A percentile compares a stretch with the other conserved stretches of the same genome.
These are phyloP conservation scores for Helostoma temminkii DNA, from an alignment of 2,797 vertebrate genomes.

Conservation along the genomic window DNA sequence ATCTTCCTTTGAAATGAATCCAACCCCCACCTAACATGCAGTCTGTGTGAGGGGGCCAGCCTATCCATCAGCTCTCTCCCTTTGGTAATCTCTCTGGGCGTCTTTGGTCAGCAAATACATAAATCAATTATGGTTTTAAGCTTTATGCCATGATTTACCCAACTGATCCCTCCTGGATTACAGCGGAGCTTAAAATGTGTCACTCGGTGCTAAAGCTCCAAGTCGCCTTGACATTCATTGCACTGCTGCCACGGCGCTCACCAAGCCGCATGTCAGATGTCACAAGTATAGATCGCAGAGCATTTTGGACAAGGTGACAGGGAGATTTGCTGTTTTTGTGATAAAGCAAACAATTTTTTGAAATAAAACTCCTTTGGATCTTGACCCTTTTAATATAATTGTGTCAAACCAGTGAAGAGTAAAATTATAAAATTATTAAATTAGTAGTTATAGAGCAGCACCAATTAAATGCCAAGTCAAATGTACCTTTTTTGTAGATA, in stretches of 20 bases:
- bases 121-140: conserved; percentile 90
- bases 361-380: background rate
- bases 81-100: conserved; percentile 81
- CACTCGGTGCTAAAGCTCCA: conserved; percentile 57
- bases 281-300: conserved; percentile 26
- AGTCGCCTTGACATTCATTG: conserved; percentile 72
- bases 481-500: too few species aligned
- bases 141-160: conserved; percentile 86
- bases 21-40: conserved; percentile 51
- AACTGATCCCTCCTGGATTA: conserved; percentile 86
- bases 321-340: conserved; percentile 18
- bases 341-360: conserved; percentile 5
- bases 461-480: too few species aligned
- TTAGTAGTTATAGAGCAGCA: too few species aligned
- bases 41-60: conserved; percentile 43
- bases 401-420: background rate
- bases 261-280: conserved; percentile 46
- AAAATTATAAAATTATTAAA: too few species aligned
- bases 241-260: conserved; percentile 57
- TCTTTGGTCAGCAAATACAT: conserved; percentile 88
- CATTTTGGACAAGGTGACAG: conserved; percentile 5
- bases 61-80: conserved; percentile 80
- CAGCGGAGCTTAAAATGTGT: conserved; percentile 81
- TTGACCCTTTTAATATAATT: background rate
- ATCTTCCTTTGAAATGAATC: conserved; percentile 71